A percentile compares a stretch with the other conserved stretches of the same genome.
phyloP scores from a whole-genome alignment of 2,888 invertebrate genomes.

The Diploptera punctata region DNA sequence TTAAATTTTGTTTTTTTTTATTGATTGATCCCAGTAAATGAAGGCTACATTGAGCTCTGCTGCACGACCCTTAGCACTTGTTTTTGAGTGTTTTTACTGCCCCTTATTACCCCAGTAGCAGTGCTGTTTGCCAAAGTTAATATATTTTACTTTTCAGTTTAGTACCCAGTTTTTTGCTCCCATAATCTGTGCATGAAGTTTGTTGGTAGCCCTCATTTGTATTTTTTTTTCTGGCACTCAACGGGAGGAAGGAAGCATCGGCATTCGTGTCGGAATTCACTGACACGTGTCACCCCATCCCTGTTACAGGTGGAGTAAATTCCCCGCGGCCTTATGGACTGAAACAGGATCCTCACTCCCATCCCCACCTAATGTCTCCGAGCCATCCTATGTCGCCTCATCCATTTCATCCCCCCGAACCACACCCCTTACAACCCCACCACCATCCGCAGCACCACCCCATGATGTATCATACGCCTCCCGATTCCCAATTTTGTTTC shows the following conservation, averaged over 20 bases:
- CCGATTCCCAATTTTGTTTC: constrained; percentile 65
- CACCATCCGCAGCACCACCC: constrained; percentile 52
- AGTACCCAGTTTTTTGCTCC: constrained; percentile 12
- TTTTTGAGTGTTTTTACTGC: constrained; percentile 24
- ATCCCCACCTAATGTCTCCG: constrained; percentile 53
- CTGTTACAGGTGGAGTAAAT: constrained; percentile 46
- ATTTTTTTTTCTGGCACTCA: neutral
- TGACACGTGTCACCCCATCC: constrained; percentile 43
- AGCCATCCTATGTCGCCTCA: constrained; percentile 66
- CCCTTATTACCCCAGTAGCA: neutral
- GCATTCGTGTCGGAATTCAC: constrained; percentile 29
- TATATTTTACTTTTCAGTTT: constrained; percentile 5
- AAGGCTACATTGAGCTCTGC: constrained; percentile 30
- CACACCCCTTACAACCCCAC: constrained; percentile 49
- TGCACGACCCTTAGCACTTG: constrained; percentile 38
- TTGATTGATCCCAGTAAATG: constrained; percentile 10
- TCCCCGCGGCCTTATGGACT: constrained; percentile 45
- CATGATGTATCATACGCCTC: constrained; percentile 50
- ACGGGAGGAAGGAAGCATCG: neutral
- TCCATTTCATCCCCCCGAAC: constrained; percentile 55
- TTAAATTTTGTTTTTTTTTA: constrained; percentile 26
- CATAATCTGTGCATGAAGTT: constrained; percentile 26
- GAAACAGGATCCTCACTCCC: constrained; percentile 40
- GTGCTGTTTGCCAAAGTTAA: neutral
- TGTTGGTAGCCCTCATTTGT: constrained; percentile 14